These are phyloP conservation scores for Neosalanx taihuensis DNA, from an alignment of 2,797 vertebrate species.

Conservation along the genomic window DNA sequence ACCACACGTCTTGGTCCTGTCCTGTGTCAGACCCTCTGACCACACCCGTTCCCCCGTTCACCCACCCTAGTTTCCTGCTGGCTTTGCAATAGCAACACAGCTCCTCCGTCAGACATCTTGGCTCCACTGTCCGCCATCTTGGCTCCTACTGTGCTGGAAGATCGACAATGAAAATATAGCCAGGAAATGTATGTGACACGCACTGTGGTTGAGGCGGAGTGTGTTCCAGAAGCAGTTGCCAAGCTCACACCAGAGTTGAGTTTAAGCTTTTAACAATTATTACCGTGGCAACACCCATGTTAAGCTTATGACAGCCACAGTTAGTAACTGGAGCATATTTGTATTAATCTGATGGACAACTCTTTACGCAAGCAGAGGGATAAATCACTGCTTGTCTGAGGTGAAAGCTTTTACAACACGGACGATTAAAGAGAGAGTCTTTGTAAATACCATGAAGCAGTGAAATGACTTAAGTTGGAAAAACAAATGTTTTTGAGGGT, in stretches of 20 bases:
- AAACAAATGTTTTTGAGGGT: constrained; percentile 37
- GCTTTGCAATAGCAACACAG: no score
- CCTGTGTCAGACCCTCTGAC: constrained; percentile 6
- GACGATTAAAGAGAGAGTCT: constrained; percentile 30
- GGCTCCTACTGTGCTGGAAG: no score
- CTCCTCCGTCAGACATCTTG: no score
- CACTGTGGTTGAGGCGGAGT: no score
- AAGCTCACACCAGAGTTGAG: no score
- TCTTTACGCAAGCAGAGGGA: constrained; percentile 22
- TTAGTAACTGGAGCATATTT: neutral
- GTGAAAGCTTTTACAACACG: constrained; percentile 18
- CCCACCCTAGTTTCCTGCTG: no score
- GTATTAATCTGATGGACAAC: neutral
- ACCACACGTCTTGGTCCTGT: no score
- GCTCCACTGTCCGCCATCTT: no score
- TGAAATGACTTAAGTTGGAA: constrained; percentile 34
- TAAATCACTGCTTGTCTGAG: constrained; percentile 8
- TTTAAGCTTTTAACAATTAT: no score
- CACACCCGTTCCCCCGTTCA: neutral
- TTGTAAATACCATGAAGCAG: constrained; percentile 34
- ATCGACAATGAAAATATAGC: no score
- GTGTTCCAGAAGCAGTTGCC: no score
- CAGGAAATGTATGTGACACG: no score
- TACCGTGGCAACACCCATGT: constrained; percentile 19
- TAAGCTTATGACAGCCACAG: constrained; percentile 11